Percentiles rank a stretch among this genome's conserved stretches.
Conservation (phyloP, 2,113 vertebrate genomes). For the Etheostoma cragini region DNA sequence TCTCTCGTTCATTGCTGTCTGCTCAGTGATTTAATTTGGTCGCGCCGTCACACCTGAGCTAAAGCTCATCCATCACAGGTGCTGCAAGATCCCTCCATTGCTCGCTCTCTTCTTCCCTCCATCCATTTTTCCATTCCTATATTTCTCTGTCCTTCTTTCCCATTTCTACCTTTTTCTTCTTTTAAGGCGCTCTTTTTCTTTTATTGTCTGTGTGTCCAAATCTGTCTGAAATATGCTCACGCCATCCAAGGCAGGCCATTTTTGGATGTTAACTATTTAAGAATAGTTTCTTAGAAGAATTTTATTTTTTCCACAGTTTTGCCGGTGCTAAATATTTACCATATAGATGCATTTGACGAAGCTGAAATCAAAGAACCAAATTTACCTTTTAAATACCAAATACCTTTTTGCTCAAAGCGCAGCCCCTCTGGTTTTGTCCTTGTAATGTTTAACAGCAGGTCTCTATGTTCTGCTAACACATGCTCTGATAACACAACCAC, state of each 20-base stretch:
- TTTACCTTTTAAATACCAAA: neutral
- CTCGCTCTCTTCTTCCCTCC: slow-evolving; percentile 13
- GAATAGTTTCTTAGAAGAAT: no score
- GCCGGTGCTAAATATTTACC: neutral
- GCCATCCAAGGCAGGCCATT: neutral
- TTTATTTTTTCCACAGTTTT: no score
- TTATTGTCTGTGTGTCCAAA: slow-evolving; percentile 25
- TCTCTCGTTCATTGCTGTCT: slow-evolving; percentile 79
- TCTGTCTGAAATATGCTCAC: slow-evolving; percentile 28
- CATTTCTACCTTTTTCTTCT: neutral
- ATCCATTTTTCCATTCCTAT: slow-evolving; percentile 24
- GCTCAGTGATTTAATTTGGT: slow-evolving; percentile 81
- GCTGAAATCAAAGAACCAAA: neutral
- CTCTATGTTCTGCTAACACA: slow-evolving; percentile 41
- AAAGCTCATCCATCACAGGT: slow-evolving; percentile 78
- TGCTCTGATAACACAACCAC: slow-evolving; percentile 30
- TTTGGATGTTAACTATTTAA: no score
- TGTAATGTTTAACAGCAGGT: slow-evolving; percentile 39
- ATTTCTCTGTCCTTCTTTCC: slow-evolving; percentile 1
- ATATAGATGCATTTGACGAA: neutral
- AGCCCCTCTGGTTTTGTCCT: slow-evolving; percentile 23
- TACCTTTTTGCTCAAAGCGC: neutral
- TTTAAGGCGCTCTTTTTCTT: slow-evolving; percentile 34
- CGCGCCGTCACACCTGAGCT: slow-evolving; percentile 78
- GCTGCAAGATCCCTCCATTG: slow-evolving; percentile 47